phyloP scores from a whole-genome alignment of 2,113 vertebrate genomes.

The Ellobius talpinus region DNA sequence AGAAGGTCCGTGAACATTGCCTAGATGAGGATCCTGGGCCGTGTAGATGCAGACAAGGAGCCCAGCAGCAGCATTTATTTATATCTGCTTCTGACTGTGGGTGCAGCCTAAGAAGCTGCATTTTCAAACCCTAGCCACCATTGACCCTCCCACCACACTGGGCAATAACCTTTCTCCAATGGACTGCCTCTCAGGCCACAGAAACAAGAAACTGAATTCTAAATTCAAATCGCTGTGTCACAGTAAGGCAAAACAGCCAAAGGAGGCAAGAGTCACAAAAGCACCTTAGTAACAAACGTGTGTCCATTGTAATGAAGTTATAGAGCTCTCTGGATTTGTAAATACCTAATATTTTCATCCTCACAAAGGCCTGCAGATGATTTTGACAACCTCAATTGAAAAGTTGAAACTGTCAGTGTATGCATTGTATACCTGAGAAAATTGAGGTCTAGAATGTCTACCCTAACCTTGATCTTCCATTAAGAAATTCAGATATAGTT shows the following conservation, averaged over 20 bases:
- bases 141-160: no score
- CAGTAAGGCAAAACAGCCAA: neutral
- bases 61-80: neutral
- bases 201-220: neutral
- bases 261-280: neutral
- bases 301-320: neutral
- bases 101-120: no score
- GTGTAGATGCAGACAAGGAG: neutral
- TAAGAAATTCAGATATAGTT: neutral
- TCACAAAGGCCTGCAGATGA: neutral
- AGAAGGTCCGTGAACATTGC: neutral
- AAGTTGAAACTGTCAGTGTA: neutral
- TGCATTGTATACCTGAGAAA: neutral
- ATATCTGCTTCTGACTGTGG: neutral
- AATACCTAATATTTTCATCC: neutral
- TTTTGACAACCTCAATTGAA: neutral
- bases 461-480: neutral
- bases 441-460: neutral
- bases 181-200: no score
- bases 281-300: neutral
- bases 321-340: neutral
- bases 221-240: neutral
- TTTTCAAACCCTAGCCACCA: neutral
- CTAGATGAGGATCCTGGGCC: no score
- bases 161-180: neutral